Evolutionary conservation across 2,888 invertebrate species (phyloP), one percentile per base, ranked within the genome.

Genomic region (Nomada ferruginata): DNA sequence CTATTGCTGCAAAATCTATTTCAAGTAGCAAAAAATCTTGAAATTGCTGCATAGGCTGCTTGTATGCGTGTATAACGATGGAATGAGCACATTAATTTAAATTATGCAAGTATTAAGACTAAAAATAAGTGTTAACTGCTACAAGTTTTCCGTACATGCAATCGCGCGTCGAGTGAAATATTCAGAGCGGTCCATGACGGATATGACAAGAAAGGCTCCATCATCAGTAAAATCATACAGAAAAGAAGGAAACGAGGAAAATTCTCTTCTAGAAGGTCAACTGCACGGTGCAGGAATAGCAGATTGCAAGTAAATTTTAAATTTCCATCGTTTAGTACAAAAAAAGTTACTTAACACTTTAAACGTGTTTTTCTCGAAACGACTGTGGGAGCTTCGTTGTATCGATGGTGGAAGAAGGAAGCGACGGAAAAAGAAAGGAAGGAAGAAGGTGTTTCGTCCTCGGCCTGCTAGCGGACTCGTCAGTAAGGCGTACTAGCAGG

Each of bases 341-440:
- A 7, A 36, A 36, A 0, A 9, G 57, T 5, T 59, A 20, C 50
- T 18, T 20, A 20, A 52, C 52, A 36, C 52, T 50, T 60, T 71
- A 71, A 29, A 71, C 53, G 61, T 61, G 52, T 61, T 71, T 71
- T 61, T 71, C 71, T 61, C 26, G 26, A 2, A 26, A 26, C 26
- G 26, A 26, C 26, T 26, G 20, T 20, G 20, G 20, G 20, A 20
- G 20, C 20, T 20, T 20, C 20, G 20, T 20, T 20, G 20, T 20
- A 20, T 20, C 20, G 20, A 20, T 20, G 20, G 20, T 20, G 20
- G 20, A 20, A 20, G 20, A 20, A 20, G 20, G 20, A 20, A 20
- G 20, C 20, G 20, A 20, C 20, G 0, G 20, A 20, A 20, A 20
- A 20, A 20, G 20, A 20, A 20, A 20, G 20, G 20, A 20, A 20